Evolutionary conservation across 2,113 vertebrate genomes (phyloP), one percentile per base, ranked within the genome.

Genomic region (Triplophysa siluroides): DNA sequence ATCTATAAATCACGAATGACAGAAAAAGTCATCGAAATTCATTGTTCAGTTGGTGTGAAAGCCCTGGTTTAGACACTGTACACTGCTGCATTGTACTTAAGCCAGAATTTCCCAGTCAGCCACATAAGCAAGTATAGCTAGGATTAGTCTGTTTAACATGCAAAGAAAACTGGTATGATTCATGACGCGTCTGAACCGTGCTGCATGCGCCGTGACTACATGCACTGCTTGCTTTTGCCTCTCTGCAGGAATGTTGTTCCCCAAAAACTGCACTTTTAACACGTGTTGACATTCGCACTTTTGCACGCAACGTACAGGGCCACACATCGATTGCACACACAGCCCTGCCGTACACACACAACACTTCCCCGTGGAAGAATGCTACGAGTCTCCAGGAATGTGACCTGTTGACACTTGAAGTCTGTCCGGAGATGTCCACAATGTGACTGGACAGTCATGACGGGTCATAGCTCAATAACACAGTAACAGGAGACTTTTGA

Each of bases 361-460:
- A 5, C 21, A 62, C 58, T 47, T 45, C 85, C 89, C 84, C 18
- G 86, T 88, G 85, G 79, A 87, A 86, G 87, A 88, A 91, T 89
- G 88, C 90, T 87, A 86, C 88, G 90, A 87, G 86, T 82, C 83
- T 90, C 85, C 81, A 87, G 92, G 92, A 92, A 92, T 93, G 88
- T 88, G 89, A 92, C 91, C 92, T 70, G 75, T 56, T 93, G 91
- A 93, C 92, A 90, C 76, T 50, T 93, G 90, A 92, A 91, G 91
- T 90, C 88, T 86, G 86, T 84, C 90, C 85, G 85, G 87, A 88
- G 87, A 91, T 89, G 89, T 92, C 90, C 89, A 90, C 90, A 88
- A 82, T 84, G 85, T 90, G 86, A 87, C 87, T 72, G 86, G 87
- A 62, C 58, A n/a, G 52, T 19, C 4, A 82, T 38, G 43, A 78